Evolutionary conservation across 2,797 vertebrate genomes (phyloP).

Genomic region (Choloepus didactylus): DNA sequence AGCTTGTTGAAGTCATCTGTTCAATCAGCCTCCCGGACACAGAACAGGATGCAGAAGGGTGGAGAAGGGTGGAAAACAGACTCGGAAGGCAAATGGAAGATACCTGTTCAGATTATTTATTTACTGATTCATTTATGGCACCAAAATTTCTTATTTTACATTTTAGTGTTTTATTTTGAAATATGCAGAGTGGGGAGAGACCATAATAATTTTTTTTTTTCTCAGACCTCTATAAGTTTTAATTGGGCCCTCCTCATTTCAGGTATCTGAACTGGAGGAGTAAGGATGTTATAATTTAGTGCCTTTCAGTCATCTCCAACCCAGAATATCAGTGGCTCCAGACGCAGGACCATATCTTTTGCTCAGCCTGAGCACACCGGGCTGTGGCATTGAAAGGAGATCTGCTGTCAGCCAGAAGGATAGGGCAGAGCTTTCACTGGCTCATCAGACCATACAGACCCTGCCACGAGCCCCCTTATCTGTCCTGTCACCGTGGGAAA

Average conservation of each 20-base stretch:
- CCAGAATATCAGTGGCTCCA: background rate
- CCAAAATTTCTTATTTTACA: background rate
- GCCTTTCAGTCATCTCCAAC: background rate
- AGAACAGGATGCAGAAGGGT: background rate
- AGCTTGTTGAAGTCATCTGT: background rate
- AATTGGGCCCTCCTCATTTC: background rate
- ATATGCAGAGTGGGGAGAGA: background rate
- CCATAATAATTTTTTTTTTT: background rate
- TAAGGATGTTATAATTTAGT: background rate
- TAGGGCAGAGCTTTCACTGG: background rate
- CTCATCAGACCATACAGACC: background rate
- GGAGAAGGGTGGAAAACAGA: background rate
- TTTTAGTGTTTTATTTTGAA: slow-evolving; percentile 26
- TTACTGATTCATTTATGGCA: background rate
- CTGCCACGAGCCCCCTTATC: background rate
- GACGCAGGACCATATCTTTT: background rate
- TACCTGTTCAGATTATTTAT: too few species aligned
- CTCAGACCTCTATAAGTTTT: background rate
- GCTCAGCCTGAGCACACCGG: background rate
- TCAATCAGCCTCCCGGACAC: background rate
- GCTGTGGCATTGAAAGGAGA: background rate
- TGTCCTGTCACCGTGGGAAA: background rate
- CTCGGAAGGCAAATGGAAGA: background rate
- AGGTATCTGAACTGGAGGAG: background rate
- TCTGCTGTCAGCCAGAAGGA: background rate